Base-by-base conservation (phyloP, 2,888 invertebrate species). In the Eustalomyia histrio region DNA sequence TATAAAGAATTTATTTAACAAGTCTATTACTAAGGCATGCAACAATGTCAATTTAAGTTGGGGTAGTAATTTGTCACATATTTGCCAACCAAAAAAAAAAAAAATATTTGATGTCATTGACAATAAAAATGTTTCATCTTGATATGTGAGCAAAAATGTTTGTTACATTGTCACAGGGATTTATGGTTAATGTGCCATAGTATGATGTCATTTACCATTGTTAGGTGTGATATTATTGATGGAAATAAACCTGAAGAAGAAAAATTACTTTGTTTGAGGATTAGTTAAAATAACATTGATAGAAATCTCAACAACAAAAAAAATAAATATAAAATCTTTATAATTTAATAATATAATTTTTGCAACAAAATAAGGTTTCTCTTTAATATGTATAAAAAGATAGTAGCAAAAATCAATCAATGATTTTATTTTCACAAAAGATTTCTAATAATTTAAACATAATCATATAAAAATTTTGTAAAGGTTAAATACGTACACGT, bases 271-370 rank as follows among this genome's bases (percentile, higher is more conserved):
- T 80, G 80, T 76, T 68, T 18, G 39, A 57, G 73, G 76, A 73
- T 80, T 80, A 80, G 67, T 35, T 76, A 63, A 80, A 80, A 80
- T 80, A 80, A 57, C 64, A 73, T 50, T 73, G 68, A 80, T 76
- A 76, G 57, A 63, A 63, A 50, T 50, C 29, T 29, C 7, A 29
- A 29, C 4, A 6, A 29, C 3, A 29, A 29, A 43, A 43, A 43
- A n/a, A n/a, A n/a, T n/a, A n/a, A n/a, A n/a, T n/a, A n/a, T n/a
- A n/a, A n/a, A 47, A 47, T 47, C n/a, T 47, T 47, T n/a, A 47
- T 47, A 47, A 47, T 47, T 47, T 47, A 47, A 47, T 47, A 47
- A 47, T n/a, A 47, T 14, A 47, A n/a, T 47, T 47, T 47, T 47
- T 47, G 43, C 14, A 47, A 47, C 43, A 58, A 76, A 68, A 64